Conservation (phyloP, 2,113 vertebrate species). For the Chionomys nivalis region DNA sequence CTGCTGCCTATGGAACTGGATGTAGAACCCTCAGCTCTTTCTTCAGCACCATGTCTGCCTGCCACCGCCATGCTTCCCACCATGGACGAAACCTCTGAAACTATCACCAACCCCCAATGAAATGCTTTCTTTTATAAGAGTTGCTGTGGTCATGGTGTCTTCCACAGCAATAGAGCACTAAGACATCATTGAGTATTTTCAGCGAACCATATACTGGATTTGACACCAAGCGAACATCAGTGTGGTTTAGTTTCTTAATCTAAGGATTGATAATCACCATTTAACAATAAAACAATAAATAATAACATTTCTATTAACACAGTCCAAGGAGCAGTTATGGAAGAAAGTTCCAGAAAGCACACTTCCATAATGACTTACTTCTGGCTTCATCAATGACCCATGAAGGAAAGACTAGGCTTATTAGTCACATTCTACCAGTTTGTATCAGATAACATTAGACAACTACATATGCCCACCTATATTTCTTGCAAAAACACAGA, state of each 20-base stretch:
- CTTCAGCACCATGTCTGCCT: not conserved
- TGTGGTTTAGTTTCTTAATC: not conserved
- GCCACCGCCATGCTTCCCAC: not conserved
- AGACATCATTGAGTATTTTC: not conserved
- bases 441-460: not conserved
- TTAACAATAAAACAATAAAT: conserved; percentile 37
- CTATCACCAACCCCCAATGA: not conserved
- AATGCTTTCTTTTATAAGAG: not conserved
- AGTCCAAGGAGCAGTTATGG: not conserved
- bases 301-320: not conserved
- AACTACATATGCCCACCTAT: not conserved
- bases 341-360: not conserved
- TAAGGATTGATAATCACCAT: not conserved
- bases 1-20: not conserved
- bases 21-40: not conserved
- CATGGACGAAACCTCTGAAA: too few species aligned
- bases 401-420: not conserved
- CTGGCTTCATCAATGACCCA: not conserved
- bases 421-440: not conserved
- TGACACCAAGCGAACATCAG: not conserved
- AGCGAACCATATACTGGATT: not conserved
- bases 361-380: not conserved
- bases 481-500: not conserved
- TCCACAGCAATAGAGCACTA: not conserved
- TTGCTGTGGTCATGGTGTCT: not conserved